Evolutionary conservation across 2,113 vertebrate species (phyloP), one percentile per base, ranked within the genome.

Genomic region (Trogon melanurus): DNA sequence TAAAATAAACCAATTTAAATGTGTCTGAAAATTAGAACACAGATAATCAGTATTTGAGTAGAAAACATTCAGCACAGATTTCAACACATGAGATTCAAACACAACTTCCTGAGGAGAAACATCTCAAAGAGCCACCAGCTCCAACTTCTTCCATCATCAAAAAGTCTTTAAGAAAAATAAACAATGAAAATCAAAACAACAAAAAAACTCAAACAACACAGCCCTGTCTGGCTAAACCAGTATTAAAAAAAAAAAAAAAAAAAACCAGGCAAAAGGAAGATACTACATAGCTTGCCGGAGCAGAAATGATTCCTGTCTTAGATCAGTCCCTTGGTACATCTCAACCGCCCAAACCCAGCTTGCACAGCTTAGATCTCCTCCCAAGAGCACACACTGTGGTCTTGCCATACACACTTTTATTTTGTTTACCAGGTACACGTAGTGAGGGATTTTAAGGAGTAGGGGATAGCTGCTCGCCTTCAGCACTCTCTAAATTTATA

Each of bases 341-440:
- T 69, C 74, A 87, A 32, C 23, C 29, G 56, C 20, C 58, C 25
- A 58, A 86, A 66, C 6, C 15, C 48, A 32, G 57, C 15, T 19
- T 12, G 15, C 2, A 5, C 21, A 57, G 62, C 60, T 75, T 44
- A 29, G 10, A 58, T 13, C 57, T 41, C 53, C 66, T 18, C 36
- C 70, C 4, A 9, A 23, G 25, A 54, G n/a, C 36, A 66, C 13
- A 12, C 0, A 0, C 22, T 13, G 16, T 9, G 8, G 25, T 66
- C 32, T 72, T 41, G 34, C 4, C 22, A 32, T 0, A 3, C 3
- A 6, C 45, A 91, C 27, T 50, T 84, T 64, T 44, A 32, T 47
- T 91, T 65, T 72, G 10, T 30, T 60, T 66, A 75, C 18, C 3
- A 3, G 22, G 15, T 56, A 58, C 16, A 23, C 0, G 8, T 19